Evolutionary conservation across 2,888 invertebrate species (phyloP), one percentile per base, ranked within the genome.

Genomic region (Synergus gifuensis): DNA sequence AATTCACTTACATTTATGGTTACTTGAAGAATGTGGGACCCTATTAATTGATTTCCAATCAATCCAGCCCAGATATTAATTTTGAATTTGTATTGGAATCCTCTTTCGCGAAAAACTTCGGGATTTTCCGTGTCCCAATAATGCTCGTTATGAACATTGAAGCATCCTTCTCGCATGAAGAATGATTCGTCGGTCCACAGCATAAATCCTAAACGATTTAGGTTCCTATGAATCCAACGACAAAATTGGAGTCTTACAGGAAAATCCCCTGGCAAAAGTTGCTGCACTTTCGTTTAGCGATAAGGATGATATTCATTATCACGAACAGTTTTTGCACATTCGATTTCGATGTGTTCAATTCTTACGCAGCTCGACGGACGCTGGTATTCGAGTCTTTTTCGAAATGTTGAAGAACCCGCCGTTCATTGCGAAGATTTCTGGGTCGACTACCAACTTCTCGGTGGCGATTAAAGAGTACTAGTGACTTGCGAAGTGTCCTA

Each of bases 141-240:
- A 42, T 76, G 76, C 5, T 40, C 36, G 16, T 76, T 76, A 16
- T 76, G 76, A 4, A 40, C n/a, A 62, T 76, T 76, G 7, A 76
- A 76, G 2, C 16, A 40, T n/a, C 62, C 76, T 11, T 76, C 62
- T 40, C 62, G 36, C 2, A 16, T 44, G 28, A 76, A 62, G 8
- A 36, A 3, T 44, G 28, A 40, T 62, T 76, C 62, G 67, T 80
- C 78, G 9, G 62, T 62, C 62, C 62, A 62, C 28, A 62, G 11
- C 0, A 62, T 62, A 1, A 22, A 9, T 12, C 22, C 9, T 3
- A 28, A 11, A 9, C 11, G 12, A 22, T 22, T 11, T 9, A 7
- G 9, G 4, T 62, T 28, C 8, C 14, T 4, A 2, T 11, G 28
- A 28, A 28, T 62, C 62, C 62, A 62, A 22, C 28, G 22, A 14